phyloP scores from a whole-genome alignment of 2,113 vertebrate species.

The Guaruba guarouba region DNA sequence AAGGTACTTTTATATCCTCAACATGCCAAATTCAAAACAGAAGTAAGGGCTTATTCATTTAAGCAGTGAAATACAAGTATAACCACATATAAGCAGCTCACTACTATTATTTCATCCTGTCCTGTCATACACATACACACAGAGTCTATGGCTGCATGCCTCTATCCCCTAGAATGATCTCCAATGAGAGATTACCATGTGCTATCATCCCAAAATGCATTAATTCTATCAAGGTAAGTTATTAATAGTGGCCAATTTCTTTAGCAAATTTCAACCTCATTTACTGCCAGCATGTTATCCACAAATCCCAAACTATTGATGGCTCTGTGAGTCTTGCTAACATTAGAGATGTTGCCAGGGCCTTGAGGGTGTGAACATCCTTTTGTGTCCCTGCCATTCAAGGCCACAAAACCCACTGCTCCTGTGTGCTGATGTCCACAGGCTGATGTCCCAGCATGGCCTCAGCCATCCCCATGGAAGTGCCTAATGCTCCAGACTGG shows the following conservation, averaged over 20 bases:
- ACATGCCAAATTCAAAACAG: background rate
- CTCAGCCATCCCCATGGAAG: background rate
- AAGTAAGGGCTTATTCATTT: background rate
- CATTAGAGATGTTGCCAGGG: background rate
- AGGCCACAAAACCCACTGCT: background rate
- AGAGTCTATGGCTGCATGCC: background rate
- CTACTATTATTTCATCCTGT: background rate
- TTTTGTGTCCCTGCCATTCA: background rate
- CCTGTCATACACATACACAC: background rate
- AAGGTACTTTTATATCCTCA: background rate
- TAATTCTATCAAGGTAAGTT: constrained; percentile 22
- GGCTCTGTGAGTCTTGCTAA: background rate
- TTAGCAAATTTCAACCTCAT: background rate
- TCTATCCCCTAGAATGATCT: background rate
- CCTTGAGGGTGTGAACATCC: background rate
- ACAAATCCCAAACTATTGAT: background rate
- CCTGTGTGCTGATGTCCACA: background rate
- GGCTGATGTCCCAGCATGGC: background rate
- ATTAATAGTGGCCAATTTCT: constrained; percentile 1
- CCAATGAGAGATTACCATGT: background rate
- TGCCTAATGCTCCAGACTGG: background rate
- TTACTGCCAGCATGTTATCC: background rate
- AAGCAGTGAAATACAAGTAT: background rate
- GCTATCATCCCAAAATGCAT: background rate
- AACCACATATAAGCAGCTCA: background rate